Base-by-base conservation (phyloP, 1,140 invertebrate genomes). In the Cardiocondyla obscurior region DNA sequence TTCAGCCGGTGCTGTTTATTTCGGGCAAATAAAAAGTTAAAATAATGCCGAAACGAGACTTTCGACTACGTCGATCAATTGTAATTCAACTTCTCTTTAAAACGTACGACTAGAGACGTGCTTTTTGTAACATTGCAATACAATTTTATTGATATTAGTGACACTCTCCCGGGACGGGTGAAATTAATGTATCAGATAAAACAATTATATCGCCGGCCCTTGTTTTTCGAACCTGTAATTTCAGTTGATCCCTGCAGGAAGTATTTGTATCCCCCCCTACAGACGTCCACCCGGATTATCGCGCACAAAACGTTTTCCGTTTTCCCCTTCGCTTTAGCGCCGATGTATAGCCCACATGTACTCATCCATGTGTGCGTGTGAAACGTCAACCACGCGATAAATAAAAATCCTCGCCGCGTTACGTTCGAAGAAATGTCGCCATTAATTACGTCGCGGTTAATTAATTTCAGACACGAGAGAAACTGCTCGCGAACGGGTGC, bases 361-460 rank as follows among this genome's bases (percentile, higher is more conserved):
- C 7, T 10, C 22, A 33, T n/a, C 22, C 28, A 22, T 77, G 74
- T 46, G 64, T 69, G 62, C 46, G 46, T 67, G 62, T 33, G 33
- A 51, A 67, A 79, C 46, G 74, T 79, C 74, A 79, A 53, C 46
- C 46, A 33, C 46, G 74, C 46, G 62, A 53, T 79, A 67, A 77
- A 79, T 65, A 67, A 39, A 74, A 42, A 65, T 53, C 4, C 46
- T 53, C 12, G 8, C 16, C 33, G 7, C 25, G 22, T 65, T 67
- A 69, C 46, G 49, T 67, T 42, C 74, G 74, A 67, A 64, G 46
- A 79, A 79, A 79, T 25, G 74, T 79, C 74, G n/a, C 14, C 46
- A 69, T 79, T 79, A 79, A 79, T 79, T 79, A 79, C 33, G n/a
- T n/a, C 49, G 46, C 49, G 49, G 33, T 53, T 79, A 79, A 79